Evolutionary conservation across 2,113 vertebrate species (phyloP).

Genomic region (Pithys albifrons): DNA sequence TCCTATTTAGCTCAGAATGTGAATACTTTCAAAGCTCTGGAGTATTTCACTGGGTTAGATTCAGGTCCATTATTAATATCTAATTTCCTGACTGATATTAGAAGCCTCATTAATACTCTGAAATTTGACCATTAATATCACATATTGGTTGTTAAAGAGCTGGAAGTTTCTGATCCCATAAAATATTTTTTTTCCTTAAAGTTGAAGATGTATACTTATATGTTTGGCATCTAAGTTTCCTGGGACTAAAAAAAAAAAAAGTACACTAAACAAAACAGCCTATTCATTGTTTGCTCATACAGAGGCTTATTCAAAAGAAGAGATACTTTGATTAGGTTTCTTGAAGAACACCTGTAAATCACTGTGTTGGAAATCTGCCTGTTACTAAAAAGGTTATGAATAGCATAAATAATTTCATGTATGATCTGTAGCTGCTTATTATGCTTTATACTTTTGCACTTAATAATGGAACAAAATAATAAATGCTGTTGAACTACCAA

Average conservation of each 20-base stretch:
- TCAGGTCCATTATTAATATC: constrained; percentile 53
- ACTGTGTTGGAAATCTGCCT: constrained; percentile 53
- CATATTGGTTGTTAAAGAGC: constrained; percentile 65
- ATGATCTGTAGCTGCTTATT: constrained; percentile 8
- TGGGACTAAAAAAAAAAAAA: constrained; percentile 35
- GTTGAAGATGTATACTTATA: constrained; percentile 20
- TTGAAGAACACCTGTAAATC: constrained; percentile 62
- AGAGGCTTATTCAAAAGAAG: constrained; percentile 57
- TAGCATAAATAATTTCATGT: constrained; percentile 56
- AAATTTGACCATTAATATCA: constrained; percentile 64
- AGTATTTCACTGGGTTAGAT: constrained; percentile 4
- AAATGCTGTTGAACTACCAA: background rate
- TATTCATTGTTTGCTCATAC: constrained; percentile 33
- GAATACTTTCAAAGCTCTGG: background rate
- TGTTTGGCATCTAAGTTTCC: constrained; percentile 32
- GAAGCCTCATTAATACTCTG: constrained; percentile 34
- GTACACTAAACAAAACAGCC: constrained; percentile 37
- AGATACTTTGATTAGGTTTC: constrained; percentile 56
- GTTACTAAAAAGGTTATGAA: constrained; percentile 50
- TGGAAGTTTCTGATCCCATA: constrained; percentile 62
- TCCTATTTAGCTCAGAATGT: background rate
- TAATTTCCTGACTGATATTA: constrained; percentile 64
- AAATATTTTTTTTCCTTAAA: constrained; percentile 54
- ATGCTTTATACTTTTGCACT: background rate
- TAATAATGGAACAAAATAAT: constrained; percentile 36